These are phyloP conservation scores for Galaxea fascicularis DNA, from an alignment of 92 coral and sea anemone species.

Conservation along the genomic window DNA sequence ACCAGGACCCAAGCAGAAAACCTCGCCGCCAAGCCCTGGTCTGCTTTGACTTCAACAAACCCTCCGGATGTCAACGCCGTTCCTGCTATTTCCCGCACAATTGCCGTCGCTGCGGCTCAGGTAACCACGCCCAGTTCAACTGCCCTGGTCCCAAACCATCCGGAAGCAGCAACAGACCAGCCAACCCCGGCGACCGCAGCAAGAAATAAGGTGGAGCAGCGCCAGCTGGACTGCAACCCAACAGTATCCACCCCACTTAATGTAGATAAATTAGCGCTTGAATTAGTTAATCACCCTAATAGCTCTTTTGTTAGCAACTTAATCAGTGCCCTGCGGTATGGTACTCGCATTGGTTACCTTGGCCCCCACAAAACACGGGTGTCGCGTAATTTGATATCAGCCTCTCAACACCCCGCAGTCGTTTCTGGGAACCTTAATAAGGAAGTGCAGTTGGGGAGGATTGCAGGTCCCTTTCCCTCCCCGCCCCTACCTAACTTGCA, in stretches of 20 bases:
- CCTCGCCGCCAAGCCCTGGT: conserved; percentile 23
- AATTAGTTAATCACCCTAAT: conserved; percentile 43
- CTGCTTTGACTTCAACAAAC: conserved; percentile 43
- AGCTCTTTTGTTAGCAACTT: conserved; percentile 28
- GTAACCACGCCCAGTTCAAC: conserved; percentile 25
- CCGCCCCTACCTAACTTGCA: conserved; percentile 47
- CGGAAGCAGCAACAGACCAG: conserved; percentile 1
- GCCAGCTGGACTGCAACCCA: conserved; percentile 3
- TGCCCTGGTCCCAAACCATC: conserved; percentile 11
- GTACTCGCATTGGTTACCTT: conserved; percentile 34
- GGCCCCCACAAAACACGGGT: conserved; percentile 26
- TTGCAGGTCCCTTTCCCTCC: conserved; percentile 39
- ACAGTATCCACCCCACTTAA: conserved; percentile 10
- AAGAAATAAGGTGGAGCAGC: conserved; percentile 20
- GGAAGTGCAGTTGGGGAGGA: conserved; percentile 22
- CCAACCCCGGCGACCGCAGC: conserved; percentile 33
- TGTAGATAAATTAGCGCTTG: conserved; percentile 18
- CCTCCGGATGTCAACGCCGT: conserved; percentile 31
- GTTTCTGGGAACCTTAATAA: conserved; percentile 12
- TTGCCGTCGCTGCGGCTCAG: conserved; percentile 42
- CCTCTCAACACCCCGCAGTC: conserved; percentile 36
- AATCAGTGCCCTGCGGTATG: conserved; percentile 16
- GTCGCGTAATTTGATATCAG: conserved; percentile 31
- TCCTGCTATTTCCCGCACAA: conserved; percentile 49
- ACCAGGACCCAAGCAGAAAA: conserved; percentile 31